Evolutionary conservation across 2,888 invertebrate genomes (phyloP), one percentile per base, ranked within the genome.

Genomic region (Tenodera sinensis): DNA sequence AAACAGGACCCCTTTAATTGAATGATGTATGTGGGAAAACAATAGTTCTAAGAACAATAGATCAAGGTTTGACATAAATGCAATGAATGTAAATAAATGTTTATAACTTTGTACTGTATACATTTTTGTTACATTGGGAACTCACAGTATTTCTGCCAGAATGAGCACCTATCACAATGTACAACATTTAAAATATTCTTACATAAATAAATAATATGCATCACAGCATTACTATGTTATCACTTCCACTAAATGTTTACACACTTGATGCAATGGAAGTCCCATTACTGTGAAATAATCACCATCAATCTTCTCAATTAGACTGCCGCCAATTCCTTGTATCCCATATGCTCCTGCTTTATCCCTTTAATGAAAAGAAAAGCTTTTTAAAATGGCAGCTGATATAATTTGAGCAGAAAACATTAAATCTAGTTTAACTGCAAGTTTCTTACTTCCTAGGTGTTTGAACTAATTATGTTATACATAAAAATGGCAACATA

Each of bases 341-440:
- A 98, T 97, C 1, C 98, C 98, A 93, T 98, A 99, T 0, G 96
- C 97, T n/a, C 98, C 98, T 9, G 98, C 98, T 94, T 97, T 97
- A 92, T 97, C 97, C 93, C 97, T 97, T 92, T 3, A 94, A 89
- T 20, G 28, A 15, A 89, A 84, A 27, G 28, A 47, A 25, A n/a
- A 85, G 0, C 1, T 71, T 8, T 42, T 42, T 42, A 12, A 42
- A 42, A 42, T 42, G 42, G 12, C 12, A 42, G 12, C 9, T 42
- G 8, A 7, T 7, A 34, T n/a, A 34, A 34, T 34, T 6, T 12
- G 42, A 42, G 42, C 42, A 34, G 34, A 34, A 34, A 34, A 34
- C 34, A 42, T 12, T 42, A 42, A 42, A 3, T 42, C 0, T 42
- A 42, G 12, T 12, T 42, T 6, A 9, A 42, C 12, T 42, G 1